Percentiles rank a stretch among this genome's conserved stretches.
Evolutionary conservation across 2,888 invertebrate species (phyloP).

Genomic region (Xylota segnis): DNA sequence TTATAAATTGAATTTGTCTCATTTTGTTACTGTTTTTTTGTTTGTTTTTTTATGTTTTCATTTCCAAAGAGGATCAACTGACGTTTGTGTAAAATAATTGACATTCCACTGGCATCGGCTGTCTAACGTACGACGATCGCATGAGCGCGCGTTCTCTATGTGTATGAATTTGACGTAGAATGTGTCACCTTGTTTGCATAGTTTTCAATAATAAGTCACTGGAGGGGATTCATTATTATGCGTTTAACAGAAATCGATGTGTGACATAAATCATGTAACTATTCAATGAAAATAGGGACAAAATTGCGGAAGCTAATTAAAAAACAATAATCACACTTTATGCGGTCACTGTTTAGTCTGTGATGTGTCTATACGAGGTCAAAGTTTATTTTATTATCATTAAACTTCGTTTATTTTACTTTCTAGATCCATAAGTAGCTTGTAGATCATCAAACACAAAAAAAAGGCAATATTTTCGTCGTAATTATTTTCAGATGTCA

Average conservation of each 20-base stretch:
- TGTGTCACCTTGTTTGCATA: constrained; percentile 7
- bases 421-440: too few relatives aligned
- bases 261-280: not conserved
- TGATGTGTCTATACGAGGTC: too few relatives aligned
- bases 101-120: constrained; percentile 6
- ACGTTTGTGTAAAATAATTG: constrained; percentile 23
- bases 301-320: not conserved
- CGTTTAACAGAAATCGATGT: not conserved
- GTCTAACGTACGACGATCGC: constrained; percentile 4
- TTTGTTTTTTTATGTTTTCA: not conserved
- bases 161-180: not conserved
- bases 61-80: not conserved
- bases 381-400: too few relatives aligned
- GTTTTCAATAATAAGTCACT: not conserved
- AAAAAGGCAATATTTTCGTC: not conserved
- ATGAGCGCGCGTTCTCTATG: not conserved
- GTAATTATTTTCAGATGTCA: not conserved
- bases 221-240: not conserved
- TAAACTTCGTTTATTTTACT: too few relatives aligned
- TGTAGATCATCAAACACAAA: too few relatives aligned
- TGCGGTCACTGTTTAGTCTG: not conserved
- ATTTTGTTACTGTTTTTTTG: not conserved
- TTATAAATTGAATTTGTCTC: constrained; percentile 16
- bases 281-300: not conserved
- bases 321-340: not conserved